Evolutionary conservation across 2,113 vertebrate species (phyloP).

Genomic region (Chamaea fasciata): DNA sequence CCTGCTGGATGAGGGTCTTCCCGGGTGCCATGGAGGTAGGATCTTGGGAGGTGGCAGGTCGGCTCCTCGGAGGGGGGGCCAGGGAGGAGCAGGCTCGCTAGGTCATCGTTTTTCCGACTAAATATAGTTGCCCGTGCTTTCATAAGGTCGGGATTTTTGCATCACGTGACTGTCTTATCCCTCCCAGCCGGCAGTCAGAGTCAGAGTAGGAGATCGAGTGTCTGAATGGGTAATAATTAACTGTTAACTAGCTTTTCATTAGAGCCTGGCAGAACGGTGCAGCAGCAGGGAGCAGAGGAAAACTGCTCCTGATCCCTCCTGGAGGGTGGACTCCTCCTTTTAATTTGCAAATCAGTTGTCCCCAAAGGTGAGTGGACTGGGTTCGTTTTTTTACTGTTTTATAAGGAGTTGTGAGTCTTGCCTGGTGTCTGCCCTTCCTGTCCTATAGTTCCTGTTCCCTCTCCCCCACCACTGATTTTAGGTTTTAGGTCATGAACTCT

Average conservation of each 20-base stretch:
- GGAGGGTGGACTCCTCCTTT: neutral
- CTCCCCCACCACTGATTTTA: neutral
- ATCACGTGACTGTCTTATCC: slow-evolving; percentile 52
- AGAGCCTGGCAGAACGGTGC: neutral
- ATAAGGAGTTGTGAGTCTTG: neutral
- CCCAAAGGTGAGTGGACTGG: slow-evolving; percentile 27
- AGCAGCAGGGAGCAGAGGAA: neutral
- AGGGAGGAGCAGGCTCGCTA: neutral
- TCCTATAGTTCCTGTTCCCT: neutral
- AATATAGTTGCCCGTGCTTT: slow-evolving; percentile 56
- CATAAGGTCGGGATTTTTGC: slow-evolving; percentile 52
- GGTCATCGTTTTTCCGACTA: slow-evolving; percentile 61
- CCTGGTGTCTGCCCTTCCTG: neutral
- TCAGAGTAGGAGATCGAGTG: slow-evolving; percentile 27
- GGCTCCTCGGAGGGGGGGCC: neutral
- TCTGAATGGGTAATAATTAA: slow-evolving; percentile 69
- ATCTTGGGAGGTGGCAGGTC: neutral
- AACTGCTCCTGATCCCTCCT: neutral
- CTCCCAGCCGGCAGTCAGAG: neutral
- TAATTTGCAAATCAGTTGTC: slow-evolving; percentile 23
- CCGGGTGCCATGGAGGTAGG: accelerated
- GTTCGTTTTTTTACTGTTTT: neutral
- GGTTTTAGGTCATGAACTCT: neutral
- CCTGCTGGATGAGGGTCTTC: neutral
- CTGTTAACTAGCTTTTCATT: slow-evolving; percentile 69